phyloP scores from a whole-genome alignment of 2,888 invertebrate species.

The Dasypolia templi region DNA sequence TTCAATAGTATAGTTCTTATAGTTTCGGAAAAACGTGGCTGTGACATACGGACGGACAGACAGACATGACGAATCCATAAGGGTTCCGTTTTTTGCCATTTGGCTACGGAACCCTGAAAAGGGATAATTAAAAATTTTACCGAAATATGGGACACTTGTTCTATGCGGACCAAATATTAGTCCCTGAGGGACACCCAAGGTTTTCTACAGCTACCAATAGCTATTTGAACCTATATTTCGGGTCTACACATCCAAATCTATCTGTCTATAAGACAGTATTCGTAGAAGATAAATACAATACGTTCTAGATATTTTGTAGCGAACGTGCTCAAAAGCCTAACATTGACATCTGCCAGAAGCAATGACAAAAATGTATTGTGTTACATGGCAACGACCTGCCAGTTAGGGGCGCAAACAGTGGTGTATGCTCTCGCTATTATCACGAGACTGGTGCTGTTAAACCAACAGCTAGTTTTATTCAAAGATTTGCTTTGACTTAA shows the following conservation, averaged over 20 bases:
- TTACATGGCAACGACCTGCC: conserved; percentile 61
- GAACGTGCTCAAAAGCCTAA: conserved; percentile 59
- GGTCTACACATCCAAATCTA: background rate
- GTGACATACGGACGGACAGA: too few relatives aligned
- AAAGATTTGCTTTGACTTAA: conserved; percentile 46
- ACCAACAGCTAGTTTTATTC: conserved; percentile 42
- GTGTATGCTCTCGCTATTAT: conserved; percentile 60
- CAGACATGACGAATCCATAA: too few relatives aligned
- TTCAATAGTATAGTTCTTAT: too few relatives aligned
- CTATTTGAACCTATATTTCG: background rate
- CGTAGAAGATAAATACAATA: conserved; percentile 11
- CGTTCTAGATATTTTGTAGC: conserved; percentile 8
- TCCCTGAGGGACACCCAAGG: conserved; percentile 16
- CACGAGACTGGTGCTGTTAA: conserved; percentile 50
- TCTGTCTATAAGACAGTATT: background rate
- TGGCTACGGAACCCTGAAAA: too few relatives aligned
- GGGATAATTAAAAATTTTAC: too few relatives aligned
- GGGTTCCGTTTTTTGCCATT: too few relatives aligned
- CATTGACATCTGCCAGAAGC: conserved; percentile 51
- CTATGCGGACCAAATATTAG: conserved; percentile 6
- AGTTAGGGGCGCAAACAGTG: conserved; percentile 45
- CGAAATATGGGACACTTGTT: conserved; percentile 2
- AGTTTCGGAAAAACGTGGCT: too few relatives aligned
- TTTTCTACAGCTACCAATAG: background rate
- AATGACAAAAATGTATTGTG: conserved; percentile 58